These are phyloP conservation scores for Puffinus mauretanicus DNA, from an alignment of 2,113 vertebrate species.

Conservation along the genomic window DNA sequence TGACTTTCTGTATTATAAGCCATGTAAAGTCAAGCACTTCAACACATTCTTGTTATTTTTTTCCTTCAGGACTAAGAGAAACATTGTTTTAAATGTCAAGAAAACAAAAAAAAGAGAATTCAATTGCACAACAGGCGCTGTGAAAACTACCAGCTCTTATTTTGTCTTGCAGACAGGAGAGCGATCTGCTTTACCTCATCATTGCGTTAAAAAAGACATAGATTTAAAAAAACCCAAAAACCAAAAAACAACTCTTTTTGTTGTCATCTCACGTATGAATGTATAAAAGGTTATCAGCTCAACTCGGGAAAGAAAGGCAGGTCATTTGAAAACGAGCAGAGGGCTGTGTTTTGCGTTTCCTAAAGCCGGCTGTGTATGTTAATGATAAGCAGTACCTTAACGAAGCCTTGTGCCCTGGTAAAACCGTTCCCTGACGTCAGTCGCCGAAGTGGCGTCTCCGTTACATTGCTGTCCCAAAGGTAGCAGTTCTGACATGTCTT, in stretches of 20 bases:
- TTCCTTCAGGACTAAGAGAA: background rate
- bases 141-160: background rate
- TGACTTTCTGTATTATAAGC: background rate
- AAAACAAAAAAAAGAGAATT: background rate
- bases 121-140: background rate
- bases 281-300: background rate
- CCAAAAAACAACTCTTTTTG: background rate
- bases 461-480: background rate
- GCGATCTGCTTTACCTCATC: background rate
- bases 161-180: background rate
- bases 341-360: background rate
- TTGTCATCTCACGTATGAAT: background rate
- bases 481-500: background rate
- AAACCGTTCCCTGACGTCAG: background rate
- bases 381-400: background rate
- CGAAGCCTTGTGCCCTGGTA: background rate
- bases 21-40: background rate
- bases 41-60: background rate
- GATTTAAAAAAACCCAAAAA: background rate
- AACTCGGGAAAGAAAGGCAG: background rate
- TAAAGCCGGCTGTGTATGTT: rapidly evolving
- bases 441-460: rapidly evolving
- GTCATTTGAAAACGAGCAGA: background rate
- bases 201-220: background rate
- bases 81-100: background rate